Percentiles rank a stretch among this genome's conserved stretches.
These are phyloP conservation scores for Cygnus olor DNA, from an alignment of 2,797 vertebrate species.

Conservation along the genomic window DNA sequence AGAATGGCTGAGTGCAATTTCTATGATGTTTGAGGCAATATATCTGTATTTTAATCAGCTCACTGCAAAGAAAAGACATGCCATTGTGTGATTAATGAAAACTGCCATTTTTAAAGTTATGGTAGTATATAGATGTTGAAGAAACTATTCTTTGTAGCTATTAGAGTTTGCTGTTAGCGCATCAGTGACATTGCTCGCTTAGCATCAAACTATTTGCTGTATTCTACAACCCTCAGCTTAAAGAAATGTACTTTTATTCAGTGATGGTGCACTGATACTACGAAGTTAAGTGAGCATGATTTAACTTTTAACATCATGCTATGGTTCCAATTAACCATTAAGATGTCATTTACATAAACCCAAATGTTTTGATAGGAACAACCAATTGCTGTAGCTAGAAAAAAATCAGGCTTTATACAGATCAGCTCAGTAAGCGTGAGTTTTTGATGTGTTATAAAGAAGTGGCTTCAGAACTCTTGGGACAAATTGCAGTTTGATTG, in stretches of 20 bases:
- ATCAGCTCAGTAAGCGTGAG: conserved; percentile 8
- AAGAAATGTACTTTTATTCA: neutral
- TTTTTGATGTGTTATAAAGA: conserved; percentile 23
- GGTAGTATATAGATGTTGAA: neutral
- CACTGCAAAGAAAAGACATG: conserved; percentile 12
- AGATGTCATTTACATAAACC: conserved; percentile 29
- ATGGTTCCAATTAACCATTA: conserved; percentile 10
- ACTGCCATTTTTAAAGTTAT: neutral
- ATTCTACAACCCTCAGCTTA: neutral
- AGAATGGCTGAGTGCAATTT: neutral
- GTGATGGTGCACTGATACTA: neutral
- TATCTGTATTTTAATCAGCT: conserved; percentile 37
- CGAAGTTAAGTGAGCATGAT: neutral
- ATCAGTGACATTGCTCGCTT: neutral
- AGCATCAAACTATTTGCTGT: neutral
- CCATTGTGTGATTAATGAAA: conserved; percentile 20
- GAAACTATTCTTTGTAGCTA: neutral
- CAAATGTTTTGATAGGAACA: conserved; percentile 32
- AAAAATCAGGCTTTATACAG: neutral
- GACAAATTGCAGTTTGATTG: conserved; percentile 61
- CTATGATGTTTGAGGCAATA: neutral
- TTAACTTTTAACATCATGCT: neutral
- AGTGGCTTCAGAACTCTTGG: conserved; percentile 49
- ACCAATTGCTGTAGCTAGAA: conserved; percentile 23
- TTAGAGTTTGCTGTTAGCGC: neutral